A percentile compares a stretch with the other conserved stretches of the same genome.
Conservation (phyloP, 2,797 vertebrate genomes). For the Cirrhinus mrigala region DNA sequence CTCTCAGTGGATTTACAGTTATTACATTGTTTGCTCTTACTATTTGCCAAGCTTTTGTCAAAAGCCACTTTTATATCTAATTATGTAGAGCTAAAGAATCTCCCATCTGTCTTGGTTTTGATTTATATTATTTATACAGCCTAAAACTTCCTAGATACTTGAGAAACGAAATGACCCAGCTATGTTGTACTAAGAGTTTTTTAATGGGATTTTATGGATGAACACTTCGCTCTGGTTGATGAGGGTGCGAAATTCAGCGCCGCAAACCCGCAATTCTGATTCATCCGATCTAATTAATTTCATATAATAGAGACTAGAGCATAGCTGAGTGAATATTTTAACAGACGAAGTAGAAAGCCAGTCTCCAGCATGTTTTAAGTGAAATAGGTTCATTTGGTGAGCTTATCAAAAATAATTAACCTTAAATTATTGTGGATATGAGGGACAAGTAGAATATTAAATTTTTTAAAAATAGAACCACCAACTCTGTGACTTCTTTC, state of each 20-base stretch:
- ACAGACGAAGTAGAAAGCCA: background rate
- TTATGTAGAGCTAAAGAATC: background rate
- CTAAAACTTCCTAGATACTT: constrained; percentile 47
- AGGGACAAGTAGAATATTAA: constrained; percentile 29
- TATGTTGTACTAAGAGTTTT: constrained; percentile 55
- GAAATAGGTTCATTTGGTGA: constrained; percentile 32
- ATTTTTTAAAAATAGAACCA: constrained; percentile 5
- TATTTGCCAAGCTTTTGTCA: constrained; percentile 17
- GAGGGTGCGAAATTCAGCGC: constrained; percentile 40
- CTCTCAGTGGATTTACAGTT: background rate
- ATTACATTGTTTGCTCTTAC: background rate
- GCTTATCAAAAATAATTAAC: constrained; percentile 50
- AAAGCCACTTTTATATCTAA: background rate
- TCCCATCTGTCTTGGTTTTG: constrained; percentile 11
- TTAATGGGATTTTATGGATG: constrained; percentile 55
- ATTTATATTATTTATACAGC: constrained; percentile 14
- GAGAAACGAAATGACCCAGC: constrained; percentile 48
- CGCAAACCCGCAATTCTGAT: constrained; percentile 55
- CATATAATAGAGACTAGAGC: constrained; percentile 46
- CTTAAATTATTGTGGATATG: constrained; percentile 40
- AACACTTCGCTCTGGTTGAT: constrained; percentile 42
- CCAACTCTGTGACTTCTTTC: constrained; percentile 20
- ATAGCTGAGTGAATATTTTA: constrained; percentile 51
- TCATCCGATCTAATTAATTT: constrained; percentile 61
- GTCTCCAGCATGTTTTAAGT: background rate